Conservation (phyloP, 2,113 vertebrate species). For the Chloroceryle aenea region DNA sequence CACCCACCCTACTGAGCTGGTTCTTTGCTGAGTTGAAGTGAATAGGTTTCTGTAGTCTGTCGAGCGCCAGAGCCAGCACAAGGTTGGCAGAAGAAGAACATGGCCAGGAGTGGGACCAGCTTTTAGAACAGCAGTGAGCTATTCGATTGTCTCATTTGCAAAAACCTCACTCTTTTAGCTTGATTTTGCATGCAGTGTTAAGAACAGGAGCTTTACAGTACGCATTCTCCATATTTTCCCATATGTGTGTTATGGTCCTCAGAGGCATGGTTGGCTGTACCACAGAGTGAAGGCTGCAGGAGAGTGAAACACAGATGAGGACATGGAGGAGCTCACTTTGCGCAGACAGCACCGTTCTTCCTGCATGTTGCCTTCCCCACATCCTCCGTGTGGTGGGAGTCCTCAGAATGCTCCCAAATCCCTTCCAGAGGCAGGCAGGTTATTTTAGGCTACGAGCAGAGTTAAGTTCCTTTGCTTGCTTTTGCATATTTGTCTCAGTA, state of each 20-base stretch:
- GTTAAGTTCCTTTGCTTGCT: neutral
- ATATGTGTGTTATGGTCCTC: neutral
- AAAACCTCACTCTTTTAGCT: neutral
- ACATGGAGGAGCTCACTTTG: neutral
- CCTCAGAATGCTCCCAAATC: neutral
- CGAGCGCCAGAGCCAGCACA: neutral
- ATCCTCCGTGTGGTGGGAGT: neutral
- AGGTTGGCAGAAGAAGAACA: neutral
- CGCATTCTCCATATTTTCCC: neutral
- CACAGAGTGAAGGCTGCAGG: neutral
- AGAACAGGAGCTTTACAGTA: neutral
- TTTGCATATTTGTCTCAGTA: neutral
- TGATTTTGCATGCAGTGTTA: constrained; percentile 11
- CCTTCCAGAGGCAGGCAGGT: neutral
- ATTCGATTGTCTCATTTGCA: neutral
- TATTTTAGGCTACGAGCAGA: neutral
- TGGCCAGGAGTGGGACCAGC: neutral
- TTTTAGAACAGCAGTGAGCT: constrained; percentile 23
- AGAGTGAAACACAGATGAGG: neutral
- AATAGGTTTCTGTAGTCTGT: neutral
- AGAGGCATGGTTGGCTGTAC: neutral
- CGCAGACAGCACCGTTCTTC: neutral
- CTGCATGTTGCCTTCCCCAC: neutral
- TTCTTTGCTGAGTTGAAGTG: neutral
- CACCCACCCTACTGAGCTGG: neutral